Evolutionary conservation across 2,113 vertebrate genomes (phyloP), one percentile per base, ranked within the genome.

Genomic region (Silurus meridionalis): DNA sequence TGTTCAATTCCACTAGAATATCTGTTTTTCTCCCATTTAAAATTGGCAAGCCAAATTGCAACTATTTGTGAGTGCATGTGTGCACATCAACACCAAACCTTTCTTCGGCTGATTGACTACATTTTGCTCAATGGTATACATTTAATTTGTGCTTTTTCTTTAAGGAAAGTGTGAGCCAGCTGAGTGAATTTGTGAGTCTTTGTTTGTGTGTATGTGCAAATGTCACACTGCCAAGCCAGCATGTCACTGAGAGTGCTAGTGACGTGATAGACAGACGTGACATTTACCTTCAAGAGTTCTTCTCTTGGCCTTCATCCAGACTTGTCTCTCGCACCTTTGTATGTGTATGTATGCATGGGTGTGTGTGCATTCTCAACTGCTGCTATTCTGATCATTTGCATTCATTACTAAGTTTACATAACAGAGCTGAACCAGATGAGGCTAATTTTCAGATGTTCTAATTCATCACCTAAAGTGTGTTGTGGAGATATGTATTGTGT

Each of bases 271-370:
- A 93, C 94, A 93, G 94, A 92, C 92, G 90, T 95, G 94, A 93
- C 94, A 95, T 95, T 95, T 95, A 94, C 92, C 90, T 93, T 92
- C 63, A 80, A 89, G 91, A 90, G 92, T 92, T 94, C 92, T 88
- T 90, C 90, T 86, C 90, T 87, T 80, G 88, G 90, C 89, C 89
- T 90, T 86, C 91, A 94, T 94, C 93, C 91, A 93, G 92, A 91
- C 91, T 88, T 93, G 89, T 92, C 93, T 88, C 50, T 83, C 81
- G 69, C 82, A 69, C 87, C 50, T 77, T 82, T 77, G 53, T 19
- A 15, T 79, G 63, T 80, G 78, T 74, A 52, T 60, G 37, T 53
- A 48, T 84, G 46, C 10, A 14, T 84, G 67, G 61, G 64, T 75
- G 48, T 7, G 28, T 83, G 50, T 15, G 2, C 57, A 48, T 75